phyloP scores from a whole-genome alignment of 2,113 vertebrate genomes.

The Pedionomus torquatus region DNA sequence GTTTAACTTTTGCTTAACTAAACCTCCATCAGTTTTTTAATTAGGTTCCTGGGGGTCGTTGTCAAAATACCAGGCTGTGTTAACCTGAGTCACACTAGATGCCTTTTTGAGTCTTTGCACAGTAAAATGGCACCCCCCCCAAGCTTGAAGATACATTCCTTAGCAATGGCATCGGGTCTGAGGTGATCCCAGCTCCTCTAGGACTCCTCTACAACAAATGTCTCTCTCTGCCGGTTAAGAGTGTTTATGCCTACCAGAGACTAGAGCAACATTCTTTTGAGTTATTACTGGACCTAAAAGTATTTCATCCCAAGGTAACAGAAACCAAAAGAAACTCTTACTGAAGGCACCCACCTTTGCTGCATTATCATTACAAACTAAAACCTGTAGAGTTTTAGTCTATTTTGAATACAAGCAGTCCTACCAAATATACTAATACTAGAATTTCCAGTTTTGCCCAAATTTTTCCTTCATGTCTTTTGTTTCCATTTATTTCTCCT shows the following conservation, averaged over 20 bases:
- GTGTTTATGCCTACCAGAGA: neutral
- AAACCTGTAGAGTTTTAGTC: neutral
- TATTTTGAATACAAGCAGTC: neutral
- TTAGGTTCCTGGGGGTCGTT: conserved; percentile 3
- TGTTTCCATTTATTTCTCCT: fast-evolving
- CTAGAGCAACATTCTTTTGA: neutral
- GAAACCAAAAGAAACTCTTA: neutral
- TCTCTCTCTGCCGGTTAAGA: neutral
- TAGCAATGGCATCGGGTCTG: neutral
- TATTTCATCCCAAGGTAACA: neutral
- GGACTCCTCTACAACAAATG: neutral
- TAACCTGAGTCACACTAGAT: neutral
- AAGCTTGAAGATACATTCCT: neutral
- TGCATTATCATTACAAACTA: neutral
- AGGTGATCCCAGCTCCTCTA: neutral
- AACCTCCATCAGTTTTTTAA: neutral
- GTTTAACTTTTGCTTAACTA: conserved; percentile 15
- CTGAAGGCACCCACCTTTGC: neutral
- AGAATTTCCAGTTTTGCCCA: neutral
- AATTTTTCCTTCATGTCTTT: neutral
- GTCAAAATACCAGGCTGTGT: neutral
- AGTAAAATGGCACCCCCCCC: neutral
- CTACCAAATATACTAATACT: neutral
- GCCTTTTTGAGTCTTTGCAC: neutral
- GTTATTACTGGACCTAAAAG: neutral